Percentiles rank a stretch among this genome's conserved stretches.
Conservation (phyloP, 2,888 invertebrate genomes). For the Protodeltote pygarga region DNA sequence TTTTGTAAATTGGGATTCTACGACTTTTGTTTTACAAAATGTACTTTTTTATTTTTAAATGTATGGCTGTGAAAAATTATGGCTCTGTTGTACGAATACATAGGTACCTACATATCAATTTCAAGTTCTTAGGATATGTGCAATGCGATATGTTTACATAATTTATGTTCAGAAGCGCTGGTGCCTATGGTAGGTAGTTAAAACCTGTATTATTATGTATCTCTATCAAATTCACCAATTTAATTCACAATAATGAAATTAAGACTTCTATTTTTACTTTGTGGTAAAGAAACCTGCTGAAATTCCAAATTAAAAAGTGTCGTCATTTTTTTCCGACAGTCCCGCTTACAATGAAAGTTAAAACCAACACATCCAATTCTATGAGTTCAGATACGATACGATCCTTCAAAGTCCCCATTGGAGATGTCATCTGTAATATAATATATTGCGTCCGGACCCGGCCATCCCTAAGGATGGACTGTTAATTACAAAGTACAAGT, state of each 20-base stretch:
- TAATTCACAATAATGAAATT: too few species aligned
- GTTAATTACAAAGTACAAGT: constrained; percentile 90
- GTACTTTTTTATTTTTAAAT: too few species aligned
- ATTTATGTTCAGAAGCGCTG: too few species aligned
- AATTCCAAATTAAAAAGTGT: constrained; percentile 8
- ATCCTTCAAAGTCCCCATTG: constrained; percentile 79
- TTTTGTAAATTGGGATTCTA: neutral
- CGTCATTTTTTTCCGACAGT: constrained; percentile 10
- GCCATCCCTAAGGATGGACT: constrained; percentile 82
- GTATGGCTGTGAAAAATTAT: too few species aligned
- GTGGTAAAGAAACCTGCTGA: neutral
- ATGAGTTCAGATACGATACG: constrained; percentile 63
- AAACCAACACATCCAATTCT: constrained; percentile 55
- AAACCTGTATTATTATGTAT: too few species aligned
- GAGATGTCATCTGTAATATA: constrained; percentile 83
- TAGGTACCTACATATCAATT: too few species aligned
- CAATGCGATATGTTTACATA: too few species aligned
- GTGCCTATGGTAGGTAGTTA: too few species aligned
- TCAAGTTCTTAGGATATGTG: too few species aligned
- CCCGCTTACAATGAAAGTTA: constrained; percentile 27
- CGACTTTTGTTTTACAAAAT: neutral
- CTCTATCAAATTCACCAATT: too few species aligned
- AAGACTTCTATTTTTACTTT: too few species aligned
- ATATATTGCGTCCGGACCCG: constrained; percentile 83
- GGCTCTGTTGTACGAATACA: too few species aligned